These are phyloP conservation scores for Podiceps cristatus DNA, from an alignment of 2,113 vertebrate species.

Conservation along the genomic window DNA sequence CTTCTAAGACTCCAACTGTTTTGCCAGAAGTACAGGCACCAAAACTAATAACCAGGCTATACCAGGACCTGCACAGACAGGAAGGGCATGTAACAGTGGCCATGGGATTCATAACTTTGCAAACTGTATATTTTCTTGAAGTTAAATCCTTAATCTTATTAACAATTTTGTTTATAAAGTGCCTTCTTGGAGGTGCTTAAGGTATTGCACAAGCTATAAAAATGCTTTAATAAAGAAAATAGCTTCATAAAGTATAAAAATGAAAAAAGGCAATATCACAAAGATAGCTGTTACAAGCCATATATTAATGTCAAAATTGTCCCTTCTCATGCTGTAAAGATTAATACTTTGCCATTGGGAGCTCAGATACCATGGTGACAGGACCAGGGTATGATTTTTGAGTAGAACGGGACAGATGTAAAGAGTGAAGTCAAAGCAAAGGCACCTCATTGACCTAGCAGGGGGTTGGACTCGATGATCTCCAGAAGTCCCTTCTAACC, in stretches of 20 bases:
- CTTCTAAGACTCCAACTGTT: neutral
- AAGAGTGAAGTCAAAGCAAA: neutral
- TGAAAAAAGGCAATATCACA: neutral
- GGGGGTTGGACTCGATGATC: no score
- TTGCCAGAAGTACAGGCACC: neutral
- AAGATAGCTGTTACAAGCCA: neutral
- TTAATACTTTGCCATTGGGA: neutral
- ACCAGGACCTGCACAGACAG: neutral
- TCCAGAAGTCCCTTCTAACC: no score
- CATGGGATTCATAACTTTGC: neutral
- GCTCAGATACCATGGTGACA: neutral
- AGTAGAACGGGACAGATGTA: neutral
- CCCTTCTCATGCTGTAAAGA: neutral
- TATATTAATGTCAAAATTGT: neutral
- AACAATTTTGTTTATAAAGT: constrained; percentile 35
- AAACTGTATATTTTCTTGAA: neutral
- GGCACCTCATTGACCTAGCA: neutral
- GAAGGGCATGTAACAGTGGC: neutral
- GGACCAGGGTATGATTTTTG: neutral
- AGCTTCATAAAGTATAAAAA: neutral
- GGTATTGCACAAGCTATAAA: constrained; percentile 11
- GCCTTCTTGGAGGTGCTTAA: neutral
- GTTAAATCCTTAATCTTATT: constrained; percentile 22
- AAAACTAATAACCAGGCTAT: neutral
- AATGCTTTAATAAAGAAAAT: constrained; percentile 19